These are phyloP conservation scores for Acanthochromis polyacanthus DNA, from an alignment of 2,113 vertebrate genomes.

Conservation along the genomic window DNA sequence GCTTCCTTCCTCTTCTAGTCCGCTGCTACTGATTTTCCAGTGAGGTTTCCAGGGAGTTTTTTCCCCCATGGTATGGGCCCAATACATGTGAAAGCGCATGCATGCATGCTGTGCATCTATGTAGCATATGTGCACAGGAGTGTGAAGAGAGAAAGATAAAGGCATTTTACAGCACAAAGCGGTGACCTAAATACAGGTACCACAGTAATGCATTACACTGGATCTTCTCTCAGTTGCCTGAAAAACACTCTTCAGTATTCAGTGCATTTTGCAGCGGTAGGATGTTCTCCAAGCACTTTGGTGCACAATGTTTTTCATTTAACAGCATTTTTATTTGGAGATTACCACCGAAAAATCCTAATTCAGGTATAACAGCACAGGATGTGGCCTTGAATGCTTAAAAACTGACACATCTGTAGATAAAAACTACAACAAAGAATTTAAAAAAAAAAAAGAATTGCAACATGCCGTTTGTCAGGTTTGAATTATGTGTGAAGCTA, in stretches of 20 bases:
- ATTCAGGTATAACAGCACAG: background rate
- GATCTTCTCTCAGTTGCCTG: constrained; percentile 38
- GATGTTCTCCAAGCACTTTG: constrained; percentile 14
- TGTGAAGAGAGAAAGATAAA: constrained; percentile 32
- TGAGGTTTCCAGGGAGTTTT: constrained; percentile 34
- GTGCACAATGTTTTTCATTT: constrained; percentile 6
- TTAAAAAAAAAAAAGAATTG: constrained; percentile 3
- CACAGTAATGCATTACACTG: constrained; percentile 41
- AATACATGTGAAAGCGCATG: constrained; percentile 43
- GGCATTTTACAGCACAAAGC: constrained; percentile 63
- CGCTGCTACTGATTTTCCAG: constrained; percentile 23
- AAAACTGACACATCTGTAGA: background rate
- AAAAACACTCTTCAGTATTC: constrained; percentile 24
- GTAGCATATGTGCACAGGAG: background rate
- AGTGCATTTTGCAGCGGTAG: background rate
- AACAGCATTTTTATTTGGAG: constrained; percentile 14
- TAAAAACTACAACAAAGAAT: constrained; percentile 10
- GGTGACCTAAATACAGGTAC: constrained; percentile 81
- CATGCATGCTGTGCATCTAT: constrained; percentile 39
- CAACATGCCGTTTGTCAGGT: constrained; percentile 48
- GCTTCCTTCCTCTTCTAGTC: background rate
- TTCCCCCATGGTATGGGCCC: constrained; percentile 41
- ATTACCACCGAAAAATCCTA: background rate
- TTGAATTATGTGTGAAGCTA: constrained; percentile 48
- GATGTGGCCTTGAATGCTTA: background rate